Conservation (phyloP, 2,797 vertebrate species). For the Falco biarmicus region DNA sequence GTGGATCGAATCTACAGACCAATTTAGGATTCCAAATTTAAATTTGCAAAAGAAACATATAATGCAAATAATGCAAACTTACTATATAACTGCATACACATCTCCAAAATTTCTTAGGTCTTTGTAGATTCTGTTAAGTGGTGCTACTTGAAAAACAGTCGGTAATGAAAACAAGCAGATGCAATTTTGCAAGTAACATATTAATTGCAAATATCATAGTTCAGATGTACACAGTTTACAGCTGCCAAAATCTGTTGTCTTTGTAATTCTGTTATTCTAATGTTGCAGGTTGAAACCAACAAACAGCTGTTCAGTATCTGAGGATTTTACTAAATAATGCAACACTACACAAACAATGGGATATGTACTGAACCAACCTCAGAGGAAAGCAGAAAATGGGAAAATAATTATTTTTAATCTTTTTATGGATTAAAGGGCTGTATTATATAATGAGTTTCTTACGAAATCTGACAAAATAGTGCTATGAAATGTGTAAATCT, state of each 20-base stretch:
- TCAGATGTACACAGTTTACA: conserved; percentile 48
- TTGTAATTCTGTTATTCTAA: conserved; percentile 56
- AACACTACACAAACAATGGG: conserved; percentile 40
- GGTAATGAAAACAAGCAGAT: conserved; percentile 69
- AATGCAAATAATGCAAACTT: not conserved
- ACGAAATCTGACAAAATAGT: not conserved
- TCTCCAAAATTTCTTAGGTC: conserved; percentile 19
- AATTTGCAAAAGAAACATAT: not conserved
- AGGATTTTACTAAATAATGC: conserved; percentile 70
- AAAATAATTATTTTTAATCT: conserved; percentile 60
- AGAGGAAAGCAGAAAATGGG: conserved; percentile 8
- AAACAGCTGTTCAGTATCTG: conserved; percentile 67
- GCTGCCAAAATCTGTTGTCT: conserved; percentile 60
- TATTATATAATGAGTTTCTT: conserved; percentile 3
- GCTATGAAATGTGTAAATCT: not conserved
- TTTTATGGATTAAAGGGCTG: conserved; percentile 24
- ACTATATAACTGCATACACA: not conserved
- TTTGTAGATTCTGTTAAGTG: conserved; percentile 37
- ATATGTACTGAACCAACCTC: conserved; percentile 9
- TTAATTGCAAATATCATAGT: conserved; percentile 64
- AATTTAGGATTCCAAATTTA: not conserved
- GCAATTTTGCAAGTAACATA: conserved; percentile 57
- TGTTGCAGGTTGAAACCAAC: conserved; percentile 63
- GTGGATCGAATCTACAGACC: not conserved
- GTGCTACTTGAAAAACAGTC: conserved; percentile 47